Base-by-base conservation (phyloP, 2,888 invertebrate genomes). In the Scaptomyza polygonia region DNA sequence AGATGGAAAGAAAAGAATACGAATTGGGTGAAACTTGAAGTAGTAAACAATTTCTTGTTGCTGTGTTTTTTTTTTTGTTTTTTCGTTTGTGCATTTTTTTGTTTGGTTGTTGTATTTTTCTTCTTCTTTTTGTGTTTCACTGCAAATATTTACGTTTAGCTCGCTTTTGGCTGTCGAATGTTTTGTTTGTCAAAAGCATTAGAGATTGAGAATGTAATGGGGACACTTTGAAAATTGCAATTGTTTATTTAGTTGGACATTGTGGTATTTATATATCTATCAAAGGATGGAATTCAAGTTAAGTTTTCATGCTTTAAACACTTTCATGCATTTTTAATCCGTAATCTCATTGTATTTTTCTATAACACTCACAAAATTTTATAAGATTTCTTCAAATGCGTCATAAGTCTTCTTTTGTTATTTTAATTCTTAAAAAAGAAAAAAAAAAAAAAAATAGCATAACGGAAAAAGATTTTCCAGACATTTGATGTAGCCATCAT, bases 101-200 rank as follows among this genome's bases (percentile, higher is more conserved):
- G 16, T 56, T 59, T 64, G 52, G 42, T 29, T 67, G 43, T 57
- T 57, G 16, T 57, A n/a, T 32, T 57, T 52, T 32, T 45, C 51
- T 25, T n/a, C n/a, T n/a, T n/a, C n/a, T n/a, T n/a, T 5, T 2
- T 25, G 0, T 25, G 25, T 25, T 25, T 5, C 5, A 56, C 39
- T 65, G 64, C 70, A 77, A 78, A 74, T 77, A 71, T 78, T 74
- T 78, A 57, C 43, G 47, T 54, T 45, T 42, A 27, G 61, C 55
- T 43, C 43, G 14, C 47, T 39, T 56, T 58, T 47, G 43, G 42
- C 12, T 32, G 52, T 30, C 12, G 8, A 11, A 39, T 27, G 47
- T 56, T 45, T 12, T 53, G 30, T 67, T 65, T 58, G 40, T 44
- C 27, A 47, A 57, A 58, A 16, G 42, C 40, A 65, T 55, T 51